Evolutionary conservation across 2,797 vertebrate genomes (phyloP), one percentile per base, ranked within the genome.

Genomic region (Enteromius radiatus): DNA sequence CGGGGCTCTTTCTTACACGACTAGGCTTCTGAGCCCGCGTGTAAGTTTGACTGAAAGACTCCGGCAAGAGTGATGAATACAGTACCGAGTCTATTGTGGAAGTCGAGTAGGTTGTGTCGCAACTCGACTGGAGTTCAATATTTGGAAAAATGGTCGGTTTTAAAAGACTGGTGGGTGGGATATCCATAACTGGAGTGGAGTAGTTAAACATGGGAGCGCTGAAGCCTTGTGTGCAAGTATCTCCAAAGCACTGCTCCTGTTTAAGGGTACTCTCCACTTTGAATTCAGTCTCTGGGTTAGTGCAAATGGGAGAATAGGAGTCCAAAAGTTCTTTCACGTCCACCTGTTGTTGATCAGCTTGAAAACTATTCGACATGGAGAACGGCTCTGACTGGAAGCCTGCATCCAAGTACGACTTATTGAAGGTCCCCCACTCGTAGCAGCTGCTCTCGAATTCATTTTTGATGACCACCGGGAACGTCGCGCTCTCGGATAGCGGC

Each of bases 361-460:
- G 92, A 90, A 95, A 95, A 59, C 94, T 92, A 67, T 87, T 94
- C 0, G 95, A 94, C 91, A 95, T 93, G 6, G 94, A 92, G 88
- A 94, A 96, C 38, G 93, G 93, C 77, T 97, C 96, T 0, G 95
- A 71, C 74, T 93, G 96, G 91, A 96, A 98, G 80, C 85, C 89
- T 0, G 94, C 63, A 15, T 96, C 93, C 85, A 96, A 85, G 88
- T 95, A 96, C 5, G 90, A 88, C 87, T 96, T 92, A 80, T 83
- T 86, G 81, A 95, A 86, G 0, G 94, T 88, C 5, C 97, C 96
- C 97, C 98, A 99, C 84, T 96, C 96, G n/a, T 96, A 93, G 6
- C 96, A 97, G 84, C 95, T 90, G 82, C 94, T 95, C 76, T 97
- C 96, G 68, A 97, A 97, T 86, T 97, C 96, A 45, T 94, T 95